These are phyloP conservation scores for Congeria kusceri DNA, from an alignment of 2,888 invertebrate genomes.

Conservation along the genomic window DNA sequence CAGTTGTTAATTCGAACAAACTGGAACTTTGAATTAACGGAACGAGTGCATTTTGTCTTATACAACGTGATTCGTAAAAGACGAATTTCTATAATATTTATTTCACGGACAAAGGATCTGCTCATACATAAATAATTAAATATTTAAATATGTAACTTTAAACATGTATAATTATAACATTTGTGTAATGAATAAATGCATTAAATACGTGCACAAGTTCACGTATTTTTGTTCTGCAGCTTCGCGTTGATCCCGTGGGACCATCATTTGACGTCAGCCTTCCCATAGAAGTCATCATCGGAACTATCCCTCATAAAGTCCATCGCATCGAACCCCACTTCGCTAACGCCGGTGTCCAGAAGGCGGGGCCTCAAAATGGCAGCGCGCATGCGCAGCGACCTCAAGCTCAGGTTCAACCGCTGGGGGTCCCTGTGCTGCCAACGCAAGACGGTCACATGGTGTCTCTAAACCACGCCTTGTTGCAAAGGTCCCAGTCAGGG, in stretches of 20 bases:
- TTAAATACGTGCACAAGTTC: too few relatives aligned
- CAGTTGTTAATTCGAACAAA: too few relatives aligned
- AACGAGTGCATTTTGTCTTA: too few relatives aligned
- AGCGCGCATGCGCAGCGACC: slow-evolving; percentile 3
- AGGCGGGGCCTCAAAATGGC: slow-evolving; percentile 8
- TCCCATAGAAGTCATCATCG: slow-evolving; percentile 79
- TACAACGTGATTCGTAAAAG: too few relatives aligned
- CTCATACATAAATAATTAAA: too few relatives aligned
- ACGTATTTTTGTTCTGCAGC: slow-evolving; percentile 67
- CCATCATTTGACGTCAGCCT: slow-evolving; percentile 78
- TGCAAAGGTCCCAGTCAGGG: slow-evolving; percentile 36
- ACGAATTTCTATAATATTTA: too few relatives aligned
- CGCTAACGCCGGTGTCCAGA: slow-evolving; percentile 28
- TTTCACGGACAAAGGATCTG: too few relatives aligned
- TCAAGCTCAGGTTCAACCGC: slow-evolving; percentile 22
- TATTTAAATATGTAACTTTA: too few relatives aligned
- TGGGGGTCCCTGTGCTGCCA: slow-evolving; percentile 56
- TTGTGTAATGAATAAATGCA: too few relatives aligned
- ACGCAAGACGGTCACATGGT: slow-evolving; percentile 52
- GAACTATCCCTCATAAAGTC: slow-evolving; percentile 73
- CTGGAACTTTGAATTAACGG: too few relatives aligned
- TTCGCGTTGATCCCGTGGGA: slow-evolving; percentile 78
- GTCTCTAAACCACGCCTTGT: not conserved
- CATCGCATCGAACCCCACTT: slow-evolving; percentile 38
- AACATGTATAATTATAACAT: too few relatives aligned